Conservation (phyloP, 2,113 vertebrate genomes). For the Chiloscyllium plagiosum region DNA sequence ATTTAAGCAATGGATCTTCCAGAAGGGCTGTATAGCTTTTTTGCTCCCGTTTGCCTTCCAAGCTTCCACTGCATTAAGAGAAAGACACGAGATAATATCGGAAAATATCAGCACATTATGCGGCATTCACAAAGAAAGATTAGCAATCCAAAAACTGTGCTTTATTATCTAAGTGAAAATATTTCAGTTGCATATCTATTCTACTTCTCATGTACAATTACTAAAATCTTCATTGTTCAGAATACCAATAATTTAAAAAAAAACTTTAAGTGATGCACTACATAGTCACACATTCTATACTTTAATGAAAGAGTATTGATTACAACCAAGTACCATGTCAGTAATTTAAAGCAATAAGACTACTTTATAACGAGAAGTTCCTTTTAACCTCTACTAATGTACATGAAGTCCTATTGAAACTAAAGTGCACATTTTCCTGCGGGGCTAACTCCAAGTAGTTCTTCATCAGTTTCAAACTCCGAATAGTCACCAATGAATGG, state of each 20-base stretch:
- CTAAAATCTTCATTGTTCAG: neutral
- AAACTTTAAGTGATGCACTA: neutral
- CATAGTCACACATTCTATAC: neutral
- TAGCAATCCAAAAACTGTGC: neutral
- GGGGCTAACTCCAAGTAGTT: neutral
- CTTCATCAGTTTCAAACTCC: neutral
- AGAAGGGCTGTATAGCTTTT: slow-evolving; percentile 91
- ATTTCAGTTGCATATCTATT: too few species aligned
- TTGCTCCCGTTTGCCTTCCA: slow-evolving; percentile 93
- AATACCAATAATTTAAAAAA: neutral
- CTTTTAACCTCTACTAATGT: neutral
- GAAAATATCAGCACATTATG: too few species aligned
- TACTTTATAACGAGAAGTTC: neutral
- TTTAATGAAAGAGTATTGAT: neutral
- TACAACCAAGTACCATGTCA: neutral
- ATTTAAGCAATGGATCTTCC: slow-evolving; percentile 89
- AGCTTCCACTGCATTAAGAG: slow-evolving; percentile 69
- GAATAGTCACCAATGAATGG: neutral
- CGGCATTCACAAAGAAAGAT: neutral
- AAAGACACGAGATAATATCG: slow-evolving; percentile 2
- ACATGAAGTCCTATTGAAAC: neutral
- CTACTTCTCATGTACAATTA: neutral
- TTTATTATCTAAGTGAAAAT: neutral
- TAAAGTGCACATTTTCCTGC: neutral
- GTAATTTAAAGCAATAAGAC: neutral